These are phyloP conservation scores for Sorex fumeus DNA, from an alignment of 2,113 vertebrate species.

Conservation along the genomic window DNA sequence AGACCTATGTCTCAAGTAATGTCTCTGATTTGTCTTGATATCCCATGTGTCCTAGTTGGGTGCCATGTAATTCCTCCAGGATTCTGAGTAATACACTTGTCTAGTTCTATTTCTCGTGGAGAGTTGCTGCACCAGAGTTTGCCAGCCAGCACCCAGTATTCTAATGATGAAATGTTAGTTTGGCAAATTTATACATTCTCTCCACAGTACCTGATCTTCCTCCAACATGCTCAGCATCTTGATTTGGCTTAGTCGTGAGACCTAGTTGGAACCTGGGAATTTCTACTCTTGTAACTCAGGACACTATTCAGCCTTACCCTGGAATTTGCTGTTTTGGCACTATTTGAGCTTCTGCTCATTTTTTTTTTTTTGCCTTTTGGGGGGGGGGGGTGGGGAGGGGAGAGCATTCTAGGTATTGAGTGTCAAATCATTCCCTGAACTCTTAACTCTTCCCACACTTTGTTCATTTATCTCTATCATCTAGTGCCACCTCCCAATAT, in stretches of 20 bases:
- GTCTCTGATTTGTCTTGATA: not conserved
- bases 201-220: not conserved
- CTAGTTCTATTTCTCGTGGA: not conserved
- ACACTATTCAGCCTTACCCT: no score
- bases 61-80: not conserved
- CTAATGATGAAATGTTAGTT: not conserved
- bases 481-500: not conserved
- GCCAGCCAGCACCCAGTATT: not conserved
- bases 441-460: not conserved
- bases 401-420: not conserved
- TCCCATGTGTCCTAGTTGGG: not conserved
- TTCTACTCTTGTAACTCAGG: no score
- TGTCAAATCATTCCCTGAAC: not conserved
- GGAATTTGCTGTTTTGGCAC: no score
- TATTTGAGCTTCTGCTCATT: not conserved
- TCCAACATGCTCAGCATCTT: not conserved
- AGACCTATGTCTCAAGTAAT: not conserved
- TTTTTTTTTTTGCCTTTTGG: not conserved
- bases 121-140: not conserved
- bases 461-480: no score
- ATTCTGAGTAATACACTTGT: not conserved
- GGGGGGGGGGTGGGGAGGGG: no score
- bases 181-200: not conserved
- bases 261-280: not conserved
- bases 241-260: not conserved